Evolutionary conservation across 2,888 invertebrate species (phyloP).

Genomic region (Amblyjoppa fuscipennis): DNA sequence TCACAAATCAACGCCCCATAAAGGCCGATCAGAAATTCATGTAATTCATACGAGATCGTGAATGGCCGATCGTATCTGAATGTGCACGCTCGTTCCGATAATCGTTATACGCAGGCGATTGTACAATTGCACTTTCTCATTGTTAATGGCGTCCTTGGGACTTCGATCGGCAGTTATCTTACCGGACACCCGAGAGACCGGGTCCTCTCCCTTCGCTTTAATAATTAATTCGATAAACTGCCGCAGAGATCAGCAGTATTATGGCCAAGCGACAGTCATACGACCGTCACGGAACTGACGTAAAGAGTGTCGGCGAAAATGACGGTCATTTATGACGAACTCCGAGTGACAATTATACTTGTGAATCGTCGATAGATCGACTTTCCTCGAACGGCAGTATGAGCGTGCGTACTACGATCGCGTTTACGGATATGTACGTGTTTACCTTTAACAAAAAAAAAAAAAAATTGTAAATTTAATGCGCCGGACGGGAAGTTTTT

Average conservation of each 20-base stretch:
- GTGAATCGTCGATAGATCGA: no score
- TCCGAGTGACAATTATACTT: no score
- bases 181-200: slow-evolving; percentile 15
- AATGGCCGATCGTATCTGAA: slow-evolving; percentile 10
- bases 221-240: slow-evolving; percentile 23
- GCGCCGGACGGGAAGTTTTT: no score
- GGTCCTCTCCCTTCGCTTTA: slow-evolving; percentile 14
- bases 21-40: background rate
- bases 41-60: background rate
- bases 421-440: no score
- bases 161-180: slow-evolving; percentile 36
- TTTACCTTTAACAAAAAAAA: no score
- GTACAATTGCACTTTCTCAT: slow-evolving; percentile 56
- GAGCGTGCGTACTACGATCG: no score
- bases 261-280: background rate
- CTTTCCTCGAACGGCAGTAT: no score
- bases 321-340: no score
- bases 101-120: slow-evolving; percentile 8
- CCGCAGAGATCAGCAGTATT: background rate
- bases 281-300: no score
- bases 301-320: no score
- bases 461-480: no score
- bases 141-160: slow-evolving; percentile 51
- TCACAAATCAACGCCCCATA: background rate
- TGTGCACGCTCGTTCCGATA: slow-evolving; percentile 10